Percentiles rank a stretch among this genome's conserved stretches.
Conservation (phyloP, 2,888 invertebrate species). For the Diabrotica balteata region DNA sequence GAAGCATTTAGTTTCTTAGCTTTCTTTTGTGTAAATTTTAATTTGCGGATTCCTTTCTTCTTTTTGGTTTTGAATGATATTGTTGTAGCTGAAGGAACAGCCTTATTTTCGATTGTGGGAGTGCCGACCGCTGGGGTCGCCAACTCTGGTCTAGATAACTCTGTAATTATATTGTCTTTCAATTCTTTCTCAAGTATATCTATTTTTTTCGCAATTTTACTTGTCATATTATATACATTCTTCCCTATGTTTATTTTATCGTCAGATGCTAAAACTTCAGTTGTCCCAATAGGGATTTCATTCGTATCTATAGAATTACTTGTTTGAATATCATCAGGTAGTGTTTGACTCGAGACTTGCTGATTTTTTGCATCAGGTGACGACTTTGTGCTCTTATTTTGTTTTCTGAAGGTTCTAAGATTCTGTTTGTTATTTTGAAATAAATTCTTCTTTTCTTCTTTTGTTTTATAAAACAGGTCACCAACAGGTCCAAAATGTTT, state of each 20-base stretch:
- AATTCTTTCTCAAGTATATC: not conserved
- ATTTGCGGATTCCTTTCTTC: not conserved
- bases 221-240: not conserved
- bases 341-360: too few relatives aligned
- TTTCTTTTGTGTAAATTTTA: not conserved
- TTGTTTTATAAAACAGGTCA: too few relatives aligned
- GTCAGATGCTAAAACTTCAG: too few relatives aligned
- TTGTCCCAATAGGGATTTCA: too few relatives aligned
- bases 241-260: too few relatives aligned
- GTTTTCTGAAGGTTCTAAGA: conserved; percentile 21
- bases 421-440: conserved; percentile 10
- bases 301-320: too few relatives aligned
- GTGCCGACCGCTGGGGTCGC: not conserved
- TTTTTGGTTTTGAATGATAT: not conserved
- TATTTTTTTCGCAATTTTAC: not conserved
- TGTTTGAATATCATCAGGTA: too few relatives aligned
- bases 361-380: too few relatives aligned
- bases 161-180: not conserved
- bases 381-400: conserved; percentile 3
- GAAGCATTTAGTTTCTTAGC: not conserved
- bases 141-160: not conserved
- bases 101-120: too few relatives aligned
- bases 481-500: conserved; percentile 7
- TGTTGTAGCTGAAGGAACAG: not conserved
- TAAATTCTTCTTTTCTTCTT: not conserved